Percentiles rank a stretch among this genome's conserved stretches.
Evolutionary conservation across 2,113 vertebrate genomes (phyloP).

Genomic region (Lichenostomus cassidix): DNA sequence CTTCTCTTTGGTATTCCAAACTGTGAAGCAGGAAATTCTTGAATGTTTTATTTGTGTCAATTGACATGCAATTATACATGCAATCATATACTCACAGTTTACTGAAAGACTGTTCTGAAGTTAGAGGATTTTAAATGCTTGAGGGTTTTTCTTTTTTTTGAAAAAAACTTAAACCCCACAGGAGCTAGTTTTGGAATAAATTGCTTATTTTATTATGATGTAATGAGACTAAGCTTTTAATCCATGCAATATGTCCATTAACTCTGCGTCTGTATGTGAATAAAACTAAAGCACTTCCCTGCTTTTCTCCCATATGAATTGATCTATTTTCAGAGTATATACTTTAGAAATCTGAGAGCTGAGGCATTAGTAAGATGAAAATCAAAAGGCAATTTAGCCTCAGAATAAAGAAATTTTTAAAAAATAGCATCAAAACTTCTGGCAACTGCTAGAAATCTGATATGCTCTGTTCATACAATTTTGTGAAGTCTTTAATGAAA

Average conservation of each 20-base stretch:
- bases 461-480: neutral
- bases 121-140: neutral
- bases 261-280: constrained; percentile 6
- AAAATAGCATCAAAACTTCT: neutral
- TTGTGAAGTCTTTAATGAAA: neutral
- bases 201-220: constrained; percentile 2
- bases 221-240: constrained; percentile 59
- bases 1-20: neutral
- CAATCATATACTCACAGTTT: neutral
- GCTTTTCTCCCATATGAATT: constrained; percentile 15
- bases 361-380: neutral
- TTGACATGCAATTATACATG: neutral
- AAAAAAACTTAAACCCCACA: neutral
- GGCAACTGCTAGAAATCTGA: neutral
- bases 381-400: neutral
- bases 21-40: neutral
- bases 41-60: neutral
- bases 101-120: neutral
- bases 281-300: constrained; percentile 43
- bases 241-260: constrained; percentile 20
- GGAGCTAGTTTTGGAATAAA: constrained; percentile 8
- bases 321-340: neutral
- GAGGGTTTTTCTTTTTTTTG: neutral
- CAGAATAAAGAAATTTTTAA: neutral
- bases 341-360: neutral